Evolutionary conservation across 2,888 invertebrate species (phyloP), one percentile per base, ranked within the genome.

Genomic region (Brachyopa scutellaris): DNA sequence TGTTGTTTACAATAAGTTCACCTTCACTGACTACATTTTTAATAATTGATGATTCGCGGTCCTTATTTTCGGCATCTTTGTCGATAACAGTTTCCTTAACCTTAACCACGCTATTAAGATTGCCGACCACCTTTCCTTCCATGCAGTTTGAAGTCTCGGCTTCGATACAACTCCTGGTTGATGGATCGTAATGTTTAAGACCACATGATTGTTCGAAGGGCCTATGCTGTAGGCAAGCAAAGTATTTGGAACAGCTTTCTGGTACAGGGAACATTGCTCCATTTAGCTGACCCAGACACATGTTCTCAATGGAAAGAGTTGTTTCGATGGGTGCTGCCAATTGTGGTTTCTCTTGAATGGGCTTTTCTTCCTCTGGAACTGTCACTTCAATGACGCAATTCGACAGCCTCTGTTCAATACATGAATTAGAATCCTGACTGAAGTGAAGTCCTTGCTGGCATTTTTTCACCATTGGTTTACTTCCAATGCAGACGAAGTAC

Each of bases 231-330:
- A 82, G 19, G 6, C 82, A 82, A 1, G 53, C 47, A n/a, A 72
- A 59, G 38, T 61, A 82, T 15, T 66, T 77, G 1, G 77, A 23
- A 7, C 82, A 82, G 23, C 77, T 77, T 6, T 61, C 82, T 1
- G 76, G 45, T 8, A 53, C 38, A 0, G 66, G 21, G 26, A 72
- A 66, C 45, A 47, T 77, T 15, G 51, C 70, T 1, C 82, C 82
- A 42, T 82, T 76, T 17, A 51, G 23, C 15, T 40, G 53, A 4
- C 61, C 70, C 0, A 33, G 19, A 8, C 82, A 82, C 1, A 70
- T 33, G 2, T 9, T 36, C n/a, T 79, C 29, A 13, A 40, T 53
- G 2, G 49, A 21, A 0, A 55, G 23, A 1, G 21, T 45, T 13
- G 42, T 55, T 3, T 2, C 19, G 13, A 9, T 9, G 19, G 29